Evolutionary conservation across 2,888 invertebrate species (phyloP).

Genomic region (Campopleginae sp.): DNA sequence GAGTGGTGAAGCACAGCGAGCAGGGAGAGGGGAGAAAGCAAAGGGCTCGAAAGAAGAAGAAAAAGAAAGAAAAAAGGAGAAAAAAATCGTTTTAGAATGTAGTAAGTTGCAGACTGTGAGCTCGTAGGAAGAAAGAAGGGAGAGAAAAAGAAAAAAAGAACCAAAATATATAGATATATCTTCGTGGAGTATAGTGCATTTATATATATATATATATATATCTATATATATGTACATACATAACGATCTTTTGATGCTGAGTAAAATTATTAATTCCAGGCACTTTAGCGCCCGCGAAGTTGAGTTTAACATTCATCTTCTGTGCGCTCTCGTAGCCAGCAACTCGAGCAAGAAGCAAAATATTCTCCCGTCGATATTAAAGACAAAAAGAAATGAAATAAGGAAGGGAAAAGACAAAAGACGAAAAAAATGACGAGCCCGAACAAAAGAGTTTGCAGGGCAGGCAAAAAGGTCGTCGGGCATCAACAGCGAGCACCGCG

Average conservation of each 20-base stretch:
- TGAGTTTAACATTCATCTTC: constrained; percentile 59
- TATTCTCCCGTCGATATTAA: constrained; percentile 42
- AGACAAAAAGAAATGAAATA: neutral
- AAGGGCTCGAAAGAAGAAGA: constrained; percentile 21
- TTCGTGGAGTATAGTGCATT: neutral
- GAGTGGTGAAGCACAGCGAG: constrained; percentile 29
- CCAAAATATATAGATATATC: constrained; percentile 3
- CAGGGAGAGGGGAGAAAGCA: neutral
- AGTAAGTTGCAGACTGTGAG: constrained; percentile 37
- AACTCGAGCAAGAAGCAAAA: constrained; percentile 29
- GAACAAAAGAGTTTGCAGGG: neutral
- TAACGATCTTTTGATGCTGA: constrained; percentile 63
- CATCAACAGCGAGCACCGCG: neutral
- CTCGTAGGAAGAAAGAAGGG: constrained; percentile 36
- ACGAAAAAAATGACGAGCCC: neutral
- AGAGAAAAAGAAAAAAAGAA: constrained; percentile 28
- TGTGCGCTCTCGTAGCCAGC: constrained; percentile 8
- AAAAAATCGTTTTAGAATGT: constrained; percentile 60
- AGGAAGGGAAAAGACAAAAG: neutral
- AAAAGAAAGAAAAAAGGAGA: constrained; percentile 27
- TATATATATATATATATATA: constrained; percentile 9
- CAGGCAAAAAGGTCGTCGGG: neutral
- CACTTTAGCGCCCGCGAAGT: constrained; percentile 64
- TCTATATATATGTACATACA: neutral
- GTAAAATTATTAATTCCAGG: constrained; percentile 67